Conservation (phyloP, 2,888 invertebrate genomes). For the Euzetes globulus region DNA sequence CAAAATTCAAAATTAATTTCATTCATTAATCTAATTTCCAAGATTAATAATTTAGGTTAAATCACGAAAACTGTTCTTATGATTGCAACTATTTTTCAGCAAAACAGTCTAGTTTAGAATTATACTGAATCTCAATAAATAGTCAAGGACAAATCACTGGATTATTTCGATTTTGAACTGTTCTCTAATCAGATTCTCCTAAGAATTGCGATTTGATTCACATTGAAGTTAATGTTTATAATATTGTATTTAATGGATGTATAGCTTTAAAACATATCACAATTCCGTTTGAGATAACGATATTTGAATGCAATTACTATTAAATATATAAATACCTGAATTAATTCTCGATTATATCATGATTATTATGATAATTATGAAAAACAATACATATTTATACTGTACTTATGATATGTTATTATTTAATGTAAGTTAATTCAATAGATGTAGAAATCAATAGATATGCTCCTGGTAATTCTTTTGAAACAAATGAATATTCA, state of each 20-base stretch:
- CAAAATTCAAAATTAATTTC: too few species aligned
- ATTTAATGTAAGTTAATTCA: neutral
- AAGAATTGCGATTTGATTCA: neutral
- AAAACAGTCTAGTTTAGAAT: too few species aligned
- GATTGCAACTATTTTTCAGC: too few species aligned
- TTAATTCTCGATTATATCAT: neutral
- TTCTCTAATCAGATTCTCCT: too few species aligned
- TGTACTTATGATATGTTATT: neutral
- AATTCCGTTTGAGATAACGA: neutral
- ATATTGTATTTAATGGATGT: neutral
- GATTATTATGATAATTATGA: neutral
- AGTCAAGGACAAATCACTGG: too few species aligned
- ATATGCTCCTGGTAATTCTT: too few species aligned
- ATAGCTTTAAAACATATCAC: conserved; percentile 14
- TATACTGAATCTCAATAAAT: too few species aligned
- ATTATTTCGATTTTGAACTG: too few species aligned
- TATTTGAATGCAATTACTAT: conserved; percentile 4
- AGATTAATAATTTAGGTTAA: too few species aligned
- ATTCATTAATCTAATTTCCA: too few species aligned
- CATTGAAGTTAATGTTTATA: neutral
- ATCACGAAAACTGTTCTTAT: too few species aligned
- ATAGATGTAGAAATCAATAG: neutral
- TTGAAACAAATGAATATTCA: too few species aligned
- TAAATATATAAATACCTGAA: neutral
- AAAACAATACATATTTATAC: conserved; percentile 13